A percentile compares a stretch with the other conserved stretches of the same genome.
These are phyloP conservation scores for Aspidiotus destructor DNA, from an alignment of 2,888 invertebrate species.

Conservation along the genomic window DNA sequence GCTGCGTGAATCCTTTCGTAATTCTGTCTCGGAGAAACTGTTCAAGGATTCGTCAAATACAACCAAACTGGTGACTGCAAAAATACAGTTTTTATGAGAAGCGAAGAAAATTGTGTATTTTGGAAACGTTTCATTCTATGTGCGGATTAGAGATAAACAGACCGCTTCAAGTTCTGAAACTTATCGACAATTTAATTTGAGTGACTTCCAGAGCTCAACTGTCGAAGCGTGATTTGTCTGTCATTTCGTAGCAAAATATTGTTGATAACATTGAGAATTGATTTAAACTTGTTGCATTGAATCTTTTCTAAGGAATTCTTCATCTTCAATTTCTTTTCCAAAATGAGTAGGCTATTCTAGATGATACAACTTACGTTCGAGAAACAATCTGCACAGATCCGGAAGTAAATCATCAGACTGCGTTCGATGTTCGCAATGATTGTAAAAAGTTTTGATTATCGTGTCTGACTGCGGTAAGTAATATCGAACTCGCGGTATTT, in stretches of 20 bases:
- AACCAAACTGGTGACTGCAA: conserved; percentile 62
- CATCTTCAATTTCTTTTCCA: too few species aligned
- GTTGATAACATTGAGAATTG: not conserved
- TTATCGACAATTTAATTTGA: too few species aligned
- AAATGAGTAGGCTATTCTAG: too few species aligned
- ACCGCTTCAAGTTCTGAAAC: too few species aligned
- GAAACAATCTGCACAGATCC: conserved; percentile 59
- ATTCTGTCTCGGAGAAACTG: conserved; percentile 55
- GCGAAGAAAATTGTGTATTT: too few species aligned
- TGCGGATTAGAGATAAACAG: too few species aligned
- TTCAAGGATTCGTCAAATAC: conserved; percentile 61
- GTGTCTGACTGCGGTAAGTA: conserved; percentile 57
- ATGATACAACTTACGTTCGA: conserved; percentile 56
- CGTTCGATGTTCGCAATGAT: conserved; percentile 38
- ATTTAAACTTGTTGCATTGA: conserved; percentile 13
- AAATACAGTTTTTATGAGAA: conserved; percentile 1
- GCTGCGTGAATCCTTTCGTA: conserved; percentile 51
- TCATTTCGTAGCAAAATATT: too few species aligned
- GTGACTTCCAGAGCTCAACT: too few species aligned
- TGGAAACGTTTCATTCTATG: too few species aligned
- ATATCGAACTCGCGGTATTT: conserved; percentile 56
- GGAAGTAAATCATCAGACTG: conserved; percentile 55
- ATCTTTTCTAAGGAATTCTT: conserved; percentile 1
- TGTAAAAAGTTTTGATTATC: conserved; percentile 57
- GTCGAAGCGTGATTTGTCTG: too few species aligned